Conservation (phyloP, 2,113 vertebrate species). For the Monopterus albus region DNA sequence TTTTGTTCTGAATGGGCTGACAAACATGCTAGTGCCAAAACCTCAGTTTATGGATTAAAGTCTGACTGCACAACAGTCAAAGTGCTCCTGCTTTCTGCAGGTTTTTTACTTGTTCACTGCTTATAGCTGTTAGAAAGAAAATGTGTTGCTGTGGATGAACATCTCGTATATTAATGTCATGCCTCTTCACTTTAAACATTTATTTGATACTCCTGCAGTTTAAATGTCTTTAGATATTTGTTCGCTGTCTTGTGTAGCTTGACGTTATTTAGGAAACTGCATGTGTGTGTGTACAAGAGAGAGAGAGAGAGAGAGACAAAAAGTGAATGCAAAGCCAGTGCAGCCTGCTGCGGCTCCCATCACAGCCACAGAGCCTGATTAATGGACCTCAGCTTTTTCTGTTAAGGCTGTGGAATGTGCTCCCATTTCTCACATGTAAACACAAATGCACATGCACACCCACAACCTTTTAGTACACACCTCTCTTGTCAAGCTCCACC, state of each 20-base stretch:
- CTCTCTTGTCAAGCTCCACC: conserved; percentile 25
- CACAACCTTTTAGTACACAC: neutral
- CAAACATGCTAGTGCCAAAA: too few species aligned
- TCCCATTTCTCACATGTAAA: conserved; percentile 47
- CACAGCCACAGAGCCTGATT: conserved; percentile 51
- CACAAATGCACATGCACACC: neutral
- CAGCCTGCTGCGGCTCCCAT: conserved; percentile 20
- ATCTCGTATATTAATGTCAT: too few species aligned
- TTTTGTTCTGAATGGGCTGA: too few species aligned
- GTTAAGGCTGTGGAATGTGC: conserved; percentile 56
- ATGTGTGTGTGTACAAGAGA: neutral
- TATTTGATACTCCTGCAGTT: neutral
- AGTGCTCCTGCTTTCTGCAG: too few species aligned
- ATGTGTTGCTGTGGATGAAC: too few species aligned
- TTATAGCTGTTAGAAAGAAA: too few species aligned
- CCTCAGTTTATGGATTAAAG: too few species aligned
- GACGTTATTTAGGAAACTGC: neutral
- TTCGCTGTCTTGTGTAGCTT: neutral
- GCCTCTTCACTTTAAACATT: neutral
- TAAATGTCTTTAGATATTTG: neutral
- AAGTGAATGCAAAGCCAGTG: conserved; percentile 9
- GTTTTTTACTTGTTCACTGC: too few species aligned
- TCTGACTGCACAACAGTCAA: too few species aligned
- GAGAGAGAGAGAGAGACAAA: conserved; percentile 2
- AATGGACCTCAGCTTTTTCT: conserved; percentile 65